Evolutionary conservation across 2,888 invertebrate species (phyloP).

Genomic region (Rhodophaea formosa): DNA sequence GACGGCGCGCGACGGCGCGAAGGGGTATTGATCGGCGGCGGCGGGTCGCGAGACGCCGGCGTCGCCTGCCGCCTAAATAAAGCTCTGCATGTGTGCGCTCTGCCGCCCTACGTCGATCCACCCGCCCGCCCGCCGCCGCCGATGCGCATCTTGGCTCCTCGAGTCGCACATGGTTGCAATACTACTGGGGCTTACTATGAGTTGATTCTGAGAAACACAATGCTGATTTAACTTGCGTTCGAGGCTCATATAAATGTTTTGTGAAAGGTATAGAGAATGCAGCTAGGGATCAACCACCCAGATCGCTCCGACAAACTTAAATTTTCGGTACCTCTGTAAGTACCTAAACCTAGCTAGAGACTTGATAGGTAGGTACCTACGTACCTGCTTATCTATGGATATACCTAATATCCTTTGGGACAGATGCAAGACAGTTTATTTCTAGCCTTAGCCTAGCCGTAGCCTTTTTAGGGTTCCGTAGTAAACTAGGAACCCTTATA

Average conservation of each 20-base stretch:
- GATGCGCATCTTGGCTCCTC: conserved; percentile 38
- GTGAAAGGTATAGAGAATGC: background rate
- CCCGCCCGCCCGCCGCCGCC: conserved; percentile 33
- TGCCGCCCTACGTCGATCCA: conserved; percentile 63
- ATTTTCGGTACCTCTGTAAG: too few species aligned
- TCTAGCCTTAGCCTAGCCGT: too few species aligned
- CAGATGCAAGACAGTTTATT: too few species aligned
- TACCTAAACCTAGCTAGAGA: too few species aligned
- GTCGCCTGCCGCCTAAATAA: conserved; percentile 78
- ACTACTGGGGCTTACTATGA: conserved; percentile 8
- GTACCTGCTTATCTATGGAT: too few species aligned
- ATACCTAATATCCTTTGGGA: too few species aligned
- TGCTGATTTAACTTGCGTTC: background rate
- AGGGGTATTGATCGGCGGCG: conserved; percentile 77
- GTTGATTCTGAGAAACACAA: background rate
- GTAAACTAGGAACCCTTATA: too few species aligned
- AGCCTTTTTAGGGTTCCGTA: too few species aligned
- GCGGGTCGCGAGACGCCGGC: conserved; percentile 75
- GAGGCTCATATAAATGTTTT: background rate
- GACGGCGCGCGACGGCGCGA: conserved; percentile 76
- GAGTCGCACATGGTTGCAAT: conserved; percentile 34
- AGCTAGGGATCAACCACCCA: background rate
- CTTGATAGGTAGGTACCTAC: too few species aligned
- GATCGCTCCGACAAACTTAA: too few species aligned
- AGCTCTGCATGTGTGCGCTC: conserved; percentile 74